These are phyloP conservation scores for Zosterops lateralis DNA, from an alignment of 2,113 vertebrate species.

Conservation along the genomic window DNA sequence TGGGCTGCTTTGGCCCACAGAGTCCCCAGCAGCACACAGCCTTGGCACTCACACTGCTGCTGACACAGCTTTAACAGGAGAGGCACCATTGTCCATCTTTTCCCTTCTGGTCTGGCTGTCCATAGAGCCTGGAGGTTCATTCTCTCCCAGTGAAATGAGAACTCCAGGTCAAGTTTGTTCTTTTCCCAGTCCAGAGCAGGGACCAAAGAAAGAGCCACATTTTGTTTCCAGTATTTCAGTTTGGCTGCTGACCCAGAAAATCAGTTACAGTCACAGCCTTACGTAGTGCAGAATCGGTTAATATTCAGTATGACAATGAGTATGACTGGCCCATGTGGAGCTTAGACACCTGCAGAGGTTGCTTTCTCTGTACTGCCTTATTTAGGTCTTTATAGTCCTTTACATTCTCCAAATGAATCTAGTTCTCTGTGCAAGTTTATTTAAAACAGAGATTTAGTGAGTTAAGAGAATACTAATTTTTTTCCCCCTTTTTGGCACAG, in stretches of 20 bases:
- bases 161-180: background rate
- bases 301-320: background rate
- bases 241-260: background rate
- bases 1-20: background rate
- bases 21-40: accelerated
- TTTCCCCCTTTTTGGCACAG: background rate
- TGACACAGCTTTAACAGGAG: background rate
- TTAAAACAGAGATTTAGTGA: background rate
- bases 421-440: background rate
- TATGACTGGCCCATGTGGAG: background rate
- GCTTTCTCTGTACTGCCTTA: background rate
- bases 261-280: background rate
- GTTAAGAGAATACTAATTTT: background rate
- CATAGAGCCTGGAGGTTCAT: background rate
- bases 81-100: accelerated
- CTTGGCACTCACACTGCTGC: background rate
- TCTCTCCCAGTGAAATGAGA: background rate
- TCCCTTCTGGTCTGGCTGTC: background rate
- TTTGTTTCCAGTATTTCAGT: background rate
- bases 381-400: background rate
- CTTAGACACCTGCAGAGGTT: background rate
- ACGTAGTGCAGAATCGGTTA: background rate
- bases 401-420: background rate
- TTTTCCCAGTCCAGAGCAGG: background rate
- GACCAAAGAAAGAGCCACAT: background rate